A percentile compares a stretch with the other conserved stretches of the same genome.
Conservation (phyloP, 2,797 vertebrate genomes). For the Bryconaethiops microstoma region DNA sequence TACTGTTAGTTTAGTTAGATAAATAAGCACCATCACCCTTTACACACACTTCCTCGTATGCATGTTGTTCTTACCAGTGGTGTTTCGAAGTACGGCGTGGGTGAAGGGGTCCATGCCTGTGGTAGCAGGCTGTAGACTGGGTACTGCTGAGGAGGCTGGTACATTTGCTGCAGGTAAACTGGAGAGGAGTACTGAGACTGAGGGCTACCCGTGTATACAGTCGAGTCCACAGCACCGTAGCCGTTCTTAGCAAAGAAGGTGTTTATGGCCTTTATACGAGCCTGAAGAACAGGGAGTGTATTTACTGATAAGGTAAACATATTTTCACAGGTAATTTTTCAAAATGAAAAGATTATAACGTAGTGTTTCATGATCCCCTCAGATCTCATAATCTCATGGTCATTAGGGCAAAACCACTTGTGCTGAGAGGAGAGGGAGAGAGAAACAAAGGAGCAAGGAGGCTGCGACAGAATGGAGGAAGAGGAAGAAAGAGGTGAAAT, state of each 20-base stretch:
- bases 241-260: slow-evolving; percentile 98
- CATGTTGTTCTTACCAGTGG: slow-evolving; percentile 86
- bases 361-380: slow-evolving; percentile 70
- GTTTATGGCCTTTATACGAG: slow-evolving; percentile 99
- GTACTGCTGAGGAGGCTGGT: slow-evolving; percentile 94
- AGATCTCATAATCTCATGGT: slow-evolving; percentile 93
- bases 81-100: slow-evolving; percentile 97
- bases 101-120: slow-evolving; percentile 91
- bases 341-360: slow-evolving; percentile 28
- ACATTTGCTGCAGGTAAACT: slow-evolving; percentile 96
- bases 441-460: slow-evolving; percentile 38
- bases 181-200: slow-evolving; percentile 94
- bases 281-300: slow-evolving; percentile 70
- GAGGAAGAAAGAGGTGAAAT: slow-evolving; percentile 33
- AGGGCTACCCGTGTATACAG: slow-evolving; percentile 85
- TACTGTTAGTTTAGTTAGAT: background rate
- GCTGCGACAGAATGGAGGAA: slow-evolving; percentile 64
- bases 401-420: slow-evolving; percentile 83
- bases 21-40: background rate
- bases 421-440: slow-evolving; percentile 48
- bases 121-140: slow-evolving; percentile 93
- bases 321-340: background rate
- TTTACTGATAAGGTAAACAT: background rate
- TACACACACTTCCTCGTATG: background rate
- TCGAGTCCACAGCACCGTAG: slow-evolving; percentile 91